These are phyloP conservation scores for Drosophila differens DNA, from an alignment of 2,888 invertebrate genomes.

Conservation along the genomic window DNA sequence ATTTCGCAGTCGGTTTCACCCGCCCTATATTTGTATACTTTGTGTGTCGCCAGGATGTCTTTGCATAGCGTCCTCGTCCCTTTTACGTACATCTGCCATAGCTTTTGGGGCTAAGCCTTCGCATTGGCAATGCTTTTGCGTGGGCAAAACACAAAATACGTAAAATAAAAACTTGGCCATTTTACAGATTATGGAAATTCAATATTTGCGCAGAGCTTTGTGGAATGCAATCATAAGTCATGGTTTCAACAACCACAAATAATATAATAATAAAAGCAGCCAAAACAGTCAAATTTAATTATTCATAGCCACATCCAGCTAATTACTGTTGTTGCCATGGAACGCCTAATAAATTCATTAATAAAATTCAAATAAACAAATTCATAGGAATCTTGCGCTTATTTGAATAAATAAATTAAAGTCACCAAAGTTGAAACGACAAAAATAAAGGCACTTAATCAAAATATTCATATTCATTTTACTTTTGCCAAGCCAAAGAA, in stretches of 20 bases:
- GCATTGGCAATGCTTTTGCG: conserved; percentile 35
- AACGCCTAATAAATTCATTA: conserved; percentile 49
- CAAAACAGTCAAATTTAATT: neutral
- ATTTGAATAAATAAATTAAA: conserved; percentile 38
- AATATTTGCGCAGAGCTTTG: conserved; percentile 5
- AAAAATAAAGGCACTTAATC: conserved; percentile 26
- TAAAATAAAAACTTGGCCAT: conserved; percentile 49
- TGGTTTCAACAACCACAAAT: neutral
- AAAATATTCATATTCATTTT: neutral
- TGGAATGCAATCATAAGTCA: conserved; percentile 8
- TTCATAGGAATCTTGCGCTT: neutral
- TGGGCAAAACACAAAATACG: conserved; percentile 3
- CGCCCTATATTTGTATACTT: neutral
- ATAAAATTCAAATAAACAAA: conserved; percentile 1
- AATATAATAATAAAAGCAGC: neutral
- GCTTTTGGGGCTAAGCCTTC: conserved; percentile 18
- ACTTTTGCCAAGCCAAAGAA: conserved; percentile 6
- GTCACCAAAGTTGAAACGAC: conserved; percentile 8
- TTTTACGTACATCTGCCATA: conserved; percentile 13
- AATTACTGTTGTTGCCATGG: conserved; percentile 33
- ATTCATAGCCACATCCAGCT: neutral
- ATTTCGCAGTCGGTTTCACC: neutral
- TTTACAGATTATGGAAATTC: conserved; percentile 61
- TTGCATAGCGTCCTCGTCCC: neutral
- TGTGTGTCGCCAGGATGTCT: conserved; percentile 14